phyloP scores from a whole-genome alignment of 2,113 vertebrate genomes.

The Ammospiza caudacuta region DNA sequence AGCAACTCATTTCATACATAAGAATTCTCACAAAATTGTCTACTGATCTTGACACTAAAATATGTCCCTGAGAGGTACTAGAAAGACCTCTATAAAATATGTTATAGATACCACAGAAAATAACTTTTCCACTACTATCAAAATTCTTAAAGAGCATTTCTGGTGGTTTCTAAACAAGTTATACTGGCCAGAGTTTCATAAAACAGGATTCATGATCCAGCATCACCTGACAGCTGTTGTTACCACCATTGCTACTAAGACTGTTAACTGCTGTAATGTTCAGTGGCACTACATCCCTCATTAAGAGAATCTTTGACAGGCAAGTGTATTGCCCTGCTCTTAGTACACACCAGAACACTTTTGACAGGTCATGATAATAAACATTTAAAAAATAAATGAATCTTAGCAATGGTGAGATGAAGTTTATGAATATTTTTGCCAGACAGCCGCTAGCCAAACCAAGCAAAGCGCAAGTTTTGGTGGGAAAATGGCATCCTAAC shows the following conservation, averaged over 20 bases:
- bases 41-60: not conserved
- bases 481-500: not conserved
- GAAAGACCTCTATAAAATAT: not conserved
- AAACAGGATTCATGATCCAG: not conserved
- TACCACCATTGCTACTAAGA: not conserved
- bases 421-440: not conserved
- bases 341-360: not conserved
- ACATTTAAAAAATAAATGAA: not conserved
- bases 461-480: not conserved
- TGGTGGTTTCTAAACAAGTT: not conserved
- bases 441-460: not conserved
- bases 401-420: not conserved
- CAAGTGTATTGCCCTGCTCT: not conserved
- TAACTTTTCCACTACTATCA: not conserved
- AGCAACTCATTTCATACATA: not conserved
- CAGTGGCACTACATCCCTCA: not conserved
- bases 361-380: not conserved
- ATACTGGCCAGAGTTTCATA: not conserved
- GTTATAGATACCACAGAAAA: not conserved
- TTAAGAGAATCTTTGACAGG: not conserved
- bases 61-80: not conserved
- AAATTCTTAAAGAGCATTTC: not conserved
- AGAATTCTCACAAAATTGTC: not conserved
- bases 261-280: not conserved
- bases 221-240: conserved; percentile 19